These are phyloP conservation scores for Hemibagrus guttatus DNA, from an alignment of 2,797 vertebrate genomes.

Conservation along the genomic window DNA sequence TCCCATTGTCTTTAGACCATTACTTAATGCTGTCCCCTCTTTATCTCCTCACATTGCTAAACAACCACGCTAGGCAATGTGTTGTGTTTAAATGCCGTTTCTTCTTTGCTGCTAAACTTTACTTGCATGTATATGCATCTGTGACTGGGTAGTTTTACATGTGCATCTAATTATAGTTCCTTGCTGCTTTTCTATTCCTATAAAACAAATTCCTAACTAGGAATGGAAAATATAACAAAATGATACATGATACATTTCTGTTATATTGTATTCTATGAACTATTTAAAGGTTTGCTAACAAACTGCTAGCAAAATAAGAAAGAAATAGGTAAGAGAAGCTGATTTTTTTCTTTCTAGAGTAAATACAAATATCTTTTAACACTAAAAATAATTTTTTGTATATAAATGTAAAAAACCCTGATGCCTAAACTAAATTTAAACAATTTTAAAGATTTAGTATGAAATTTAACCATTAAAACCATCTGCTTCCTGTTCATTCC, in stretches of 20 bases:
- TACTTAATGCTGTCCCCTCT: constrained; percentile 75
- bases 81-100: neutral
- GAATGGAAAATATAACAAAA: neutral
- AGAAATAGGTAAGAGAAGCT: neutral
- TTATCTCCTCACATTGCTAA: constrained; percentile 69
- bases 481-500: no score
- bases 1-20: constrained; percentile 74
- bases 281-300: neutral
- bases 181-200: neutral
- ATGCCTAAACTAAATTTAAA: neutral
- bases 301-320: neutral
- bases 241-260: neutral
- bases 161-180: neutral
- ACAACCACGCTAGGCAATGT: constrained; percentile 64
- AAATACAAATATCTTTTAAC: no score
- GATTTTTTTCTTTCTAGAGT: no score
- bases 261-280: neutral
- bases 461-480: neutral
- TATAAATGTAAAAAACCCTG: neutral
- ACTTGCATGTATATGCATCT: neutral
- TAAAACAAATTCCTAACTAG: neutral
- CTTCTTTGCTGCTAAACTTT: neutral
- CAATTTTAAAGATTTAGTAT: neutral
- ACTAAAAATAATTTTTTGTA: neutral
- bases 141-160: neutral